A percentile compares a stretch with the other conserved stretches of the same genome.
Evolutionary conservation across 2,113 vertebrate species (phyloP).

Genomic region (Tetrax tetrax): DNA sequence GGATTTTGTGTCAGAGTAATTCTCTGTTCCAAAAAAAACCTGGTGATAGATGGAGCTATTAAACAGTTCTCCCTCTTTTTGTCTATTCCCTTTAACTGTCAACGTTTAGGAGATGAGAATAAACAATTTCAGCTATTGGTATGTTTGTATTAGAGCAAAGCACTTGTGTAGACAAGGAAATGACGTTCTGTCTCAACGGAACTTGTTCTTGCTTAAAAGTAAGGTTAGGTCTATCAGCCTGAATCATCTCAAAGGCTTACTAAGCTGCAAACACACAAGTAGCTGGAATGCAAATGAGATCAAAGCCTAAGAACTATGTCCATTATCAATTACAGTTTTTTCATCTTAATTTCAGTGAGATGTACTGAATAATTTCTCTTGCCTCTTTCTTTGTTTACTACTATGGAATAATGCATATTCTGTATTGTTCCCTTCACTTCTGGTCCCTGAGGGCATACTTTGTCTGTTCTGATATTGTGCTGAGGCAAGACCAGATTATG

Average conservation of each 20-base stretch:
- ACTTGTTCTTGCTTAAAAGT: background rate
- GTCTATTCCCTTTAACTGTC: background rate
- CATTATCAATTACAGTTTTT: background rate
- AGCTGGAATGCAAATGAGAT: background rate
- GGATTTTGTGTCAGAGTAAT: background rate
- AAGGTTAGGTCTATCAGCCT: background rate
- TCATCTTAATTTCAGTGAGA: background rate
- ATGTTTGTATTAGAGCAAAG: background rate
- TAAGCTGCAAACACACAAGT: background rate
- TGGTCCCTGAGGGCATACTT: background rate
- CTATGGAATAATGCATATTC: background rate
- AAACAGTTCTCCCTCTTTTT: background rate
- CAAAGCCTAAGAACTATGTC: background rate
- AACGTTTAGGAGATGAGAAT: background rate
- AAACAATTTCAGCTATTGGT: background rate
- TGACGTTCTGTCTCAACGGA: background rate
- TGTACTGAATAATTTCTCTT: background rate
- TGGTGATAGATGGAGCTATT: background rate
- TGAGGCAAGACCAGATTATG: background rate
- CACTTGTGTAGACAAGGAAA: background rate
- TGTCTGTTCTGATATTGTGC: background rate
- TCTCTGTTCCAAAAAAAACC: background rate
- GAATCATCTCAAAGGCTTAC: background rate
- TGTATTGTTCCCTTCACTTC: background rate
- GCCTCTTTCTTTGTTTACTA: background rate